Percentiles rank a stretch among this genome's conserved stretches.
phyloP scores from a whole-genome alignment of 2,888 invertebrate genomes.

The Osedax fenrisi region DNA sequence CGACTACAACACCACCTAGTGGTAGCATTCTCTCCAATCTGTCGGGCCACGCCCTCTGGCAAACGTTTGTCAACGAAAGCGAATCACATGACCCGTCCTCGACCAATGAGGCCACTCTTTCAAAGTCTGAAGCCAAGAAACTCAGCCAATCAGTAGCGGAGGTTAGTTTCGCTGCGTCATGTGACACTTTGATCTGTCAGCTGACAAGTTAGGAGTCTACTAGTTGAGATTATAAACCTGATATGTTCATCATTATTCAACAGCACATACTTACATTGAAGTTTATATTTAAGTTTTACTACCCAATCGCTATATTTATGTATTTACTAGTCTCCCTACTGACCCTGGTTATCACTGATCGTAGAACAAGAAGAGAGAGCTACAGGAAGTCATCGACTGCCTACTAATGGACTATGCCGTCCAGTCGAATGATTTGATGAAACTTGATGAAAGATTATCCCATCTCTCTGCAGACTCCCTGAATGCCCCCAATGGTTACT shows the following conservation, averaged over 20 bases:
- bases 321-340: no score
- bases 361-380: neutral
- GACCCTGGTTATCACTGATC: no score
- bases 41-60: conserved; percentile 47
- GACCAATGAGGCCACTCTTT: neutral
- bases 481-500: neutral
- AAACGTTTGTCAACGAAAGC: conserved; percentile 43
- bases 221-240: no score
- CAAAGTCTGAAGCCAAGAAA: neutral
- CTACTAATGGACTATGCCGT: neutral
- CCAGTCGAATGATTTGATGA: neutral
- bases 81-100: neutral
- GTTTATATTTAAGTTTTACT: no score
- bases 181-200: no score
- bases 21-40: conserved; percentile 41
- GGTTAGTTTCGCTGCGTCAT: no score
- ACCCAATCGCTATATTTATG: no score
- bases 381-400: neutral
- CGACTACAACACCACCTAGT: conserved; percentile 23
- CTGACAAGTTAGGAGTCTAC: no score
- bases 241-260: no score
- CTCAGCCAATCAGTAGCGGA: neutral
- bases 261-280: no score
- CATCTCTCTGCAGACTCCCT: neutral
- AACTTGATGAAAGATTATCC: neutral